Evolutionary conservation across 2,113 vertebrate species (phyloP), one percentile per base, ranked within the genome.

Genomic region (Dipodomys stephensi): DNA sequence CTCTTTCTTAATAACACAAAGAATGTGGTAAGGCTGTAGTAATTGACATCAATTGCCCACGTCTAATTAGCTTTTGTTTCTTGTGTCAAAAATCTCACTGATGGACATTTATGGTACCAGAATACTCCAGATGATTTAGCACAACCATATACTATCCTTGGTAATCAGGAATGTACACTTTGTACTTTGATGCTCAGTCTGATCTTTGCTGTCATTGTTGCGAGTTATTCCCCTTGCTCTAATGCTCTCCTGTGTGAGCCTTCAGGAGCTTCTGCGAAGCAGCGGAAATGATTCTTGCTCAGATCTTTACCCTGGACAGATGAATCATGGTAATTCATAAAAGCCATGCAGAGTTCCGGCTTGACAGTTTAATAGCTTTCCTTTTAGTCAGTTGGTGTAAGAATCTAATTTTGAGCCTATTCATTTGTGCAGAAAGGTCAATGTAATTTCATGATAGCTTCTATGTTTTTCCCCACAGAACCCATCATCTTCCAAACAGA

Each of bases 281-380:
- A 0, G 53, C 1, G 6, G 72, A 94, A 88, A 86, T 64, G 28
- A 93, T 81, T 90, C 80, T 95, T 89, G 6, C 62, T 92, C 28
- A 71, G 73, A 94, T 95, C 27, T 69, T 96, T 83, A 65, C 92
- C 28, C 22, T 87, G 32, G 83, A 83, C 93, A 88, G 84, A 93
- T 97, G 94, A 97, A 95, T 97, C 96, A 95, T 83, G 53, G 53
- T 92, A 93, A 96, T 91, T 96, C 90, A 92, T 95, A 95, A 96
- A 96, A 90, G 78, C 79, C 68, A 87, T 25, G 57, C 39, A 19
- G 85, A 85, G 77, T 81, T 88, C 49, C 90, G 86, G 49, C 39
- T 79, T 95, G 95, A 92, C 84, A 94, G 87, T 87, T 95, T 96
- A 95, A 95, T 91, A 91, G 93, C 82, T 83, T 92, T 88, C 39